Evolutionary conservation across 2,113 vertebrate species (phyloP).

Genomic region (Vidua macroura): DNA sequence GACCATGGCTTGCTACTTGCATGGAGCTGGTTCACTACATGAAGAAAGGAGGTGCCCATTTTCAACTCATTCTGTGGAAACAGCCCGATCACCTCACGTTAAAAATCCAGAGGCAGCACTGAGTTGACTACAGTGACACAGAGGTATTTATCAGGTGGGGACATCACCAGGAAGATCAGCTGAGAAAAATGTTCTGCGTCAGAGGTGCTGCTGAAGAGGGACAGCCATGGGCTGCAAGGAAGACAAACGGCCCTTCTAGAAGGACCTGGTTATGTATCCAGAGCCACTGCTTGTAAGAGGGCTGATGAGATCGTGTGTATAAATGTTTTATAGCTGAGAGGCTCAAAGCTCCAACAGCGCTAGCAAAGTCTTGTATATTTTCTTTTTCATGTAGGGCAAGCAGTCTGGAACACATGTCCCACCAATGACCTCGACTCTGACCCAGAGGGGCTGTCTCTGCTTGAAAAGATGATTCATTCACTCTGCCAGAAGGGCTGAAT

Average conservation of each 20-base stretch:
- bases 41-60: not conserved
- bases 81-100: not conserved
- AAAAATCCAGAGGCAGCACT: not conserved
- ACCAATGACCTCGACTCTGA: constrained; percentile 25
- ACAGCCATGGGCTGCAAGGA: not conserved
- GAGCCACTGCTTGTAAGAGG: not conserved
- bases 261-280: not conserved
- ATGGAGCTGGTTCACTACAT: not conserved
- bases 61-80: not conserved
- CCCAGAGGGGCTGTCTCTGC: constrained; percentile 51
- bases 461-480: constrained; percentile 59
- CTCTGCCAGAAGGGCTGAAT: constrained; percentile 31
- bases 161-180: not conserved
- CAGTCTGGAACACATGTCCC: constrained; percentile 12
- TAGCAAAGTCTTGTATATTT: constrained; percentile 9
- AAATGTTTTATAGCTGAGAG: constrained; percentile 21
- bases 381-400: constrained; percentile 19
- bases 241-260: constrained; percentile 7
- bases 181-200: not conserved
- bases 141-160: not conserved
- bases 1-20: accelerated
- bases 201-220: not conserved
- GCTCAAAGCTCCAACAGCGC: not conserved
- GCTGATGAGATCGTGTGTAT: not conserved
- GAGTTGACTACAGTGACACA: not conserved